phyloP scores from a whole-genome alignment of 1,140 invertebrate species.

The Plectus sambesii region DNA sequence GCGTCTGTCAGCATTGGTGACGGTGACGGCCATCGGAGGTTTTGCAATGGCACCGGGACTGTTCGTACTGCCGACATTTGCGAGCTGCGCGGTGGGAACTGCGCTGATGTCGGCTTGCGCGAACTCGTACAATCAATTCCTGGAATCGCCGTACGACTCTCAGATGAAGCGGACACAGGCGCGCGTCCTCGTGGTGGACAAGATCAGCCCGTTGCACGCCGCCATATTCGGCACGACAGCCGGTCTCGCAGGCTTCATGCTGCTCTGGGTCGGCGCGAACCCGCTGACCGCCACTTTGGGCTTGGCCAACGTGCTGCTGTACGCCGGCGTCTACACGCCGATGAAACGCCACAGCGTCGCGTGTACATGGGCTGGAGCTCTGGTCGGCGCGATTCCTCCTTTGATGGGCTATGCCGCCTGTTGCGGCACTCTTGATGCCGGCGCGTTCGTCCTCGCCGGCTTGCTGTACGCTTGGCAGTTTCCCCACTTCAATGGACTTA shows the following conservation, averaged over 20 bases:
- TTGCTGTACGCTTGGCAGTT: constrained; percentile 97
- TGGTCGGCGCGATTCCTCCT: constrained; percentile 87
- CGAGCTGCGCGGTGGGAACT: constrained; percentile 69
- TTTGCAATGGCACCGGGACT: constrained; percentile 78
- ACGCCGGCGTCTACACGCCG: constrained; percentile 89
- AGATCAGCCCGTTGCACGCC: constrained; percentile 54
- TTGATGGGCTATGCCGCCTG: constrained; percentile 95
- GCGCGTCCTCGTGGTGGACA: constrained; percentile 69
- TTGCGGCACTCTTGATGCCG: constrained; percentile 61
- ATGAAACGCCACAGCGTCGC: constrained; percentile 83
- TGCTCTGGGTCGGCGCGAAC: constrained; percentile 60
- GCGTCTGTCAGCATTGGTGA: constrained; percentile 58
- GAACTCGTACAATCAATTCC: constrained; percentile 86
- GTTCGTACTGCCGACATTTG: constrained; percentile 59
- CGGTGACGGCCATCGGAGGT: constrained; percentile 84
- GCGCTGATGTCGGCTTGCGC: constrained; percentile 79
- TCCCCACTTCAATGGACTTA: constrained; percentile 95
- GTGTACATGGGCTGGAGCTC: constrained; percentile 94
- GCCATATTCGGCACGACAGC: constrained; percentile 32
- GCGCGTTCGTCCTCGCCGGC: constrained; percentile 60
- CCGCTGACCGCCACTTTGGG: constrained; percentile 73
- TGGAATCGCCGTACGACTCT: constrained; percentile 94
- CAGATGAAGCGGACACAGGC: constrained; percentile 98
- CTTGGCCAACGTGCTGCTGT: constrained; percentile 75
- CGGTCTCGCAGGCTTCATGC: constrained; percentile 25